Evolutionary conservation across 2,797 vertebrate species (phyloP).

Genomic region (Rallus crepitans): DNA sequence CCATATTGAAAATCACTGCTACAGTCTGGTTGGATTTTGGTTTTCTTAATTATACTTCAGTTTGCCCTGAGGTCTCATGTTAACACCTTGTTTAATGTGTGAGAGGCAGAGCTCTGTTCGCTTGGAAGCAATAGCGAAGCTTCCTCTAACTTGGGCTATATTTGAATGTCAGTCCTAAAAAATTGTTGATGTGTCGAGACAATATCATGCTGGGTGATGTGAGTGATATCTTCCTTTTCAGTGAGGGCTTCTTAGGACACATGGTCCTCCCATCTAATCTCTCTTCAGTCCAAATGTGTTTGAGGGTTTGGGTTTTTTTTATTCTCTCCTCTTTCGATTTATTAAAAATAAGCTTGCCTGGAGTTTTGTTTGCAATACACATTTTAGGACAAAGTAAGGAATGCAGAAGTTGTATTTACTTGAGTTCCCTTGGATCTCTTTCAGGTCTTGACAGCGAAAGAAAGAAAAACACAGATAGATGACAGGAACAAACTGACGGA

Average conservation of each 20-base stretch:
- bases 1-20: conserved; percentile 8
- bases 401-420: conserved; percentile 28
- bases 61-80: background rate
- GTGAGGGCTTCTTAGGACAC: background rate
- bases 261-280: background rate
- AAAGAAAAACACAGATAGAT: conserved; percentile 98
- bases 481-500: conserved; percentile 98
- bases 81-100: background rate
- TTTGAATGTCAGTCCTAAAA: background rate
- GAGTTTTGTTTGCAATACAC: background rate
- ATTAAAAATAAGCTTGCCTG: background rate
- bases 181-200: background rate
- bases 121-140: conserved; percentile 17
- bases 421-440: conserved; percentile 46
- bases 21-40: background rate
- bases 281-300: background rate
- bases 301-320: background rate
- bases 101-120: background rate
- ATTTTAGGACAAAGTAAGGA: background rate
- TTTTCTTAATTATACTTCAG: conserved; percentile 1
- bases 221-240: background rate
- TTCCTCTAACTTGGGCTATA: background rate
- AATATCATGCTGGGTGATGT: background rate
- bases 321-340: background rate
- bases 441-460: conserved; percentile 97